phyloP scores from a whole-genome alignment of 2,113 vertebrate genomes.

The Myiozetetes cayanensis region DNA sequence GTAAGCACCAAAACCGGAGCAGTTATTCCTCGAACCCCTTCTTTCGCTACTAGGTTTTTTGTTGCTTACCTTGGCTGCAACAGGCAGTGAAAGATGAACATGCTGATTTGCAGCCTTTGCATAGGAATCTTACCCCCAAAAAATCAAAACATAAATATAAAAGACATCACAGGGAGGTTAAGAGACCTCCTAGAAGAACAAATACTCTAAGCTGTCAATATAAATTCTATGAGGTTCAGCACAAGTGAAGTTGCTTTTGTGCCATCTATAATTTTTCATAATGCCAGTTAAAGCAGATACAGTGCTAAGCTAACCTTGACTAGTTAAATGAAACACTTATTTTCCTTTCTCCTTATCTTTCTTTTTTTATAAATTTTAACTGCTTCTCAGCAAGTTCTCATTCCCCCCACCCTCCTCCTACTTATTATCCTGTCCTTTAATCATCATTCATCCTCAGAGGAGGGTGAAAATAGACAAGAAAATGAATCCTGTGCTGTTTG shows the following conservation, averaged over 20 bases:
- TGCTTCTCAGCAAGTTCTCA: slow-evolving; percentile 19
- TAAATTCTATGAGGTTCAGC: background rate
- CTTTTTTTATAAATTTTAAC: background rate
- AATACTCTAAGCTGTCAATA: slow-evolving; percentile 19
- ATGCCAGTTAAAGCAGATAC: background rate
- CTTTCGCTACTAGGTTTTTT: background rate
- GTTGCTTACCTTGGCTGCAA: background rate
- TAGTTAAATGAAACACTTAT: background rate
- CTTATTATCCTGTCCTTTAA: slow-evolving; percentile 45
- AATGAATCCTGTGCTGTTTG: background rate
- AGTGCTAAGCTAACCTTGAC: background rate
- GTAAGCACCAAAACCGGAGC: background rate
- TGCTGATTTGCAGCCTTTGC: background rate
- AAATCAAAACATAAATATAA: background rate
- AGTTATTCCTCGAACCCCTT: background rate
- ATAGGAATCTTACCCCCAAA: background rate
- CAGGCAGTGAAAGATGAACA: background rate
- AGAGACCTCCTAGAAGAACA: slow-evolving; percentile 3
- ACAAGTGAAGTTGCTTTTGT: slow-evolving; percentile 14
- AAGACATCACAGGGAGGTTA: background rate
- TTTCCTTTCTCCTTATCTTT: background rate
- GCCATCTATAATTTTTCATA: background rate
- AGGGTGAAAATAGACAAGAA: slow-evolving; percentile 38
- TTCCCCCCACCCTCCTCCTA: background rate
- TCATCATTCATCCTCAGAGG: slow-evolving; percentile 7